Evolutionary conservation across 2,888 invertebrate species (phyloP).

Genomic region (Ormyrus thymus): DNA sequence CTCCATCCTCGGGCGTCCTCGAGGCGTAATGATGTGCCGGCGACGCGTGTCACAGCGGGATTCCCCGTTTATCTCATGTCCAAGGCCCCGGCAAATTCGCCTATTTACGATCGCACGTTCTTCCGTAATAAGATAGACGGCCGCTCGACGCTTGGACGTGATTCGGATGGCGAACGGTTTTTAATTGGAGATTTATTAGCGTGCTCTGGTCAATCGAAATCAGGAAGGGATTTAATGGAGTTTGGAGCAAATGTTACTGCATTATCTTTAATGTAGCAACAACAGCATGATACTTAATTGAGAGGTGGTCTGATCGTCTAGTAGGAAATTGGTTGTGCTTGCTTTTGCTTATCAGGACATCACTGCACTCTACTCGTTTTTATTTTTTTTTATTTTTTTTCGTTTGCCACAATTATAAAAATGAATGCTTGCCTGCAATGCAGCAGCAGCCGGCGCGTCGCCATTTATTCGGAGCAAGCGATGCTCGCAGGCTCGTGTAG

Average conservation of each 20-base stretch:
- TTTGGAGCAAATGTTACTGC: too few relatives aligned
- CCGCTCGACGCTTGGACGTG: background rate
- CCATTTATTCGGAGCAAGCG: conserved; percentile 43
- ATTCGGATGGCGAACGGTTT: background rate
- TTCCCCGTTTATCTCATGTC: conserved; percentile 25
- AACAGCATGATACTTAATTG: too few relatives aligned
- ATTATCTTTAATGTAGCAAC: too few relatives aligned
- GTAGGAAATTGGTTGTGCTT: too few relatives aligned
- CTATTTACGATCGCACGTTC: conserved; percentile 14
- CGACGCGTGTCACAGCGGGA: conserved; percentile 73
- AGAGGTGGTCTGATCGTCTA: too few relatives aligned
- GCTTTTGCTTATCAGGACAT: too few relatives aligned
- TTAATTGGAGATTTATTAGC: conserved; percentile 52
- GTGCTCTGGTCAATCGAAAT: too few relatives aligned
- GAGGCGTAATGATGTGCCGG: conserved; percentile 70
- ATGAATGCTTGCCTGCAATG: background rate
- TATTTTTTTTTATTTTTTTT: too few relatives aligned
- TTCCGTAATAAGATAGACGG: conserved; percentile 31
- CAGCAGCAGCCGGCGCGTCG: background rate
- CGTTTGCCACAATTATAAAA: too few relatives aligned
- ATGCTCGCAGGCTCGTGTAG: background rate
- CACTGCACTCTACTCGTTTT: too few relatives aligned
- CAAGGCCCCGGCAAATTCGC: conserved; percentile 16
- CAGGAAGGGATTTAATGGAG: too few relatives aligned
- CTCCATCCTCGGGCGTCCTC: conserved; percentile 63